Base-by-base conservation (phyloP, 1,140 invertebrate genomes). In the Bombus breviceps region DNA sequence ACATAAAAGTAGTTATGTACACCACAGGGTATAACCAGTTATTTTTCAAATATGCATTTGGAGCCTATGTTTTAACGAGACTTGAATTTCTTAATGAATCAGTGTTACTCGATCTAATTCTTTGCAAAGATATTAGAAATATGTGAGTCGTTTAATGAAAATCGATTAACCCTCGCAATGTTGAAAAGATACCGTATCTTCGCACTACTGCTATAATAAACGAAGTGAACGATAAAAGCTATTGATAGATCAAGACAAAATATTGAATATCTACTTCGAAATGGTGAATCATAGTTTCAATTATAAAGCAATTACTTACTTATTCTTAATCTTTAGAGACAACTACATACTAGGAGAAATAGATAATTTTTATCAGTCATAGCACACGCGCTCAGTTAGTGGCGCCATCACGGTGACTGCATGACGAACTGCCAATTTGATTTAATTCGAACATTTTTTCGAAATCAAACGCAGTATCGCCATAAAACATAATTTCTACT, bases 351-450 rank as follows among this genome's bases (percentile, higher is more conserved):
- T 53, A 32, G 0, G 3, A 53, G 37, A 53, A 77, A 53, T 39
- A 76, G 18, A 83, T 39, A 53, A 69, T 28, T 59, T 28, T 68
- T 69, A 83, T 47, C 74, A 69, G 53, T 69, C 28, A 34, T 22
- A 18, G 22, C 3, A n/a, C 47, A 77, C 34, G 28, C n/a, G 64
- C 43, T n/a, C 37, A 15, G 28, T 4, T 6, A 8, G 59, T 88
- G 68, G 87, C 83, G 87, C 78, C 78, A 62, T 57, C 78, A 13
- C 18, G 5, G 25, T 37, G 25, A 59, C 32, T 25, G 68, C 37
- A 47, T 34, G 34, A 59, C 2, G 1, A 85, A 85, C 1, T 25
- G 15, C 6, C 18, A 18, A 25, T 74, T 57, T 57, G 59, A 88
- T 59, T 69, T 32, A 12, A 37, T 22, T 37, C n/a, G 22, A 41